Base-by-base conservation (phyloP, 2,888 invertebrate genomes). In the Drosophila dives region DNA sequence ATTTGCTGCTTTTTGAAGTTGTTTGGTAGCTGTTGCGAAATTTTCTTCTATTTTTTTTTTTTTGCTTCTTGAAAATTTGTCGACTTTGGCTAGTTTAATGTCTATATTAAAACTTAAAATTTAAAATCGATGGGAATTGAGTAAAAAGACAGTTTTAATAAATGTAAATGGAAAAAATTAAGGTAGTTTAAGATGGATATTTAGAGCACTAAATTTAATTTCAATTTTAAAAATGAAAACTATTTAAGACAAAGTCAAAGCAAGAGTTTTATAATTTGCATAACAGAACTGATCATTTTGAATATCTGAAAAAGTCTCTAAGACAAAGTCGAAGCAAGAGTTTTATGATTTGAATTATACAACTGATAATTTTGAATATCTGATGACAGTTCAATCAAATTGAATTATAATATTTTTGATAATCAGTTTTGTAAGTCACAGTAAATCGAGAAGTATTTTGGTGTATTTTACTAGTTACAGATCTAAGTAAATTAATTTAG, bases 1-100 rank as follows among this genome's bases (percentile, higher is more conserved):
- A 83, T 83, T 75, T 64, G 68, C 32, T 23, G 40, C 53, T 66
- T 49, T 49, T 64, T 56, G 48, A 69, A 66, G 54, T 61, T 70
- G 49, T 63, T 53, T 68, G 50, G 34, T 54, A 32, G 53, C 38
- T 66, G 51, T 34, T 64, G 38, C 33, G 56, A 61, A 53, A 66
- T 54, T 62, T 23, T 23, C 23, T 23, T 23, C 23, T 23, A n/a
- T 62, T 59, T 64, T 53, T 68, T 59, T 56, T 64, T 55, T 68
- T 58, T 65, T 20, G 29, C 53, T 64, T 8, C 45, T 53, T 42
- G 49, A 48, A 45, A 40, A 40, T 40, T 45, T 23, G 12, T 32
- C 15, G 50, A 42, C 59, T 40, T 55, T 55, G 63, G 64, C 45
- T 60, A 42, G 36, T 62, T 42, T 45, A 74, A 74, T 58, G 73